phyloP scores from a whole-genome alignment of 2,888 invertebrate species.

The Xanthia icteritia region DNA sequence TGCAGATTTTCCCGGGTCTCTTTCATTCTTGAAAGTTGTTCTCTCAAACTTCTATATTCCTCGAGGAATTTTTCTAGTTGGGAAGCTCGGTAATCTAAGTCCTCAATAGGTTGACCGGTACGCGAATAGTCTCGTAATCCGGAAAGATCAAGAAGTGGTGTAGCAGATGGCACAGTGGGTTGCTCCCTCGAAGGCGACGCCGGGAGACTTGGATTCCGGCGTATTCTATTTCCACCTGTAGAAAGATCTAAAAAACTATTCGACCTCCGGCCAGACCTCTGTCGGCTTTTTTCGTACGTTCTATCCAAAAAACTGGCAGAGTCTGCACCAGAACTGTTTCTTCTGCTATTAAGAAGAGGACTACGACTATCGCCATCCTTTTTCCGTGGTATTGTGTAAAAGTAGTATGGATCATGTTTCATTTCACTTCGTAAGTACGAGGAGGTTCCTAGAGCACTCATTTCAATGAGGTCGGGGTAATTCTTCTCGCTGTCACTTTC shows the following conservation, averaged over 20 bases:
- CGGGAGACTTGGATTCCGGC: conserved; percentile 91
- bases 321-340: conserved; percentile 93
- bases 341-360: conserved; percentile 93
- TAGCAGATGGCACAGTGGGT: conserved; percentile 88
- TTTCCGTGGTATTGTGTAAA: conserved; percentile 92
- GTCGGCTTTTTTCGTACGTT: conserved; percentile 80
- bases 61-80: conserved; percentile 95
- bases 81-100: conserved; percentile 94
- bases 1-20: conserved; percentile 93
- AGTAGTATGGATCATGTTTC: conserved; percentile 87
- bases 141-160: conserved; percentile 91
- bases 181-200: conserved; percentile 91
- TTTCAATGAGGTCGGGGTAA: conserved; percentile 90
- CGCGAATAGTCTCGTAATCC: conserved; percentile 89
- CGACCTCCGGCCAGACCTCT: conserved; percentile 89
- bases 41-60: conserved; percentile 94
- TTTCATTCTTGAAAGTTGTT: conserved; percentile 95
- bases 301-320: conserved; percentile 87
- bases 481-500: conserved; percentile 89
- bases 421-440: conserved; percentile 83
- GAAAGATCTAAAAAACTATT: conserved; percentile 93
- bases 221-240: conserved; percentile 84
- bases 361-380: conserved; percentile 93
- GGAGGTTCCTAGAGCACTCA: conserved; percentile 85
- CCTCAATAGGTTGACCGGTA: conserved; percentile 86